Evolutionary conservation across 2,888 invertebrate genomes (phyloP), one percentile per base, ranked within the genome.

Genomic region (Diarsia dahlii): DNA sequence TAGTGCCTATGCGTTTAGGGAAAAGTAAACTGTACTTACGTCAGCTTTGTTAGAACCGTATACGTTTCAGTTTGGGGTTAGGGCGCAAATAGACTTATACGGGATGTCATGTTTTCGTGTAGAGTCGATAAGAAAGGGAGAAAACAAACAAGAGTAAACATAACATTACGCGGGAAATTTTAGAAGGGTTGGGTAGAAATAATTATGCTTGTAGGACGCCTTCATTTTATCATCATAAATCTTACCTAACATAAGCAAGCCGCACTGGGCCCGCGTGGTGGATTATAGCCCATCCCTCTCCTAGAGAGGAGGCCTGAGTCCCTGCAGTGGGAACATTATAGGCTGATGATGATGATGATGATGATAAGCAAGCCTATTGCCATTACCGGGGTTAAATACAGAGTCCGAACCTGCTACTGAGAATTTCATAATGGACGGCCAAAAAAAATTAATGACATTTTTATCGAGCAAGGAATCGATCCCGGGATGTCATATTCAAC

Each of bases 41-140:
- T 89, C 90, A 88, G 88, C 84, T 70, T 72, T 83, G 81, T 86
- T 86, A 87, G 84, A 89, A 88, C 87, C 85, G 75, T 87, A 86
- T 84, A 86, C 83, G 78, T 88, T 88, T 84, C 79, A 78, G 75
- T 83, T 75, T 58, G 76, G 80, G 83, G 81, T 84, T 71, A 74
- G 60, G n/a, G 73, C 1, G 82, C 75, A 88, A 88, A 88, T 66
- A 87, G 56, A 60, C 45, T n/a, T 70, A 74, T 82, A 88, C 68
- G 80, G 81, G 73, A 18, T 76, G 87, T 45, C 8, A 23, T 58
- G 12, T 62, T 63, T 28, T 60, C 18, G 9, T 18, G 9, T 28
- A 9, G 10, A 2, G 18, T 28, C 0, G 28, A 3, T 28, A 28
- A 4, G 9, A 34, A 10, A 1, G n/a, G 8, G 3, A 15, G 6